Conservation (phyloP, 2,888 invertebrate species). For the Unio delphinus region DNA sequence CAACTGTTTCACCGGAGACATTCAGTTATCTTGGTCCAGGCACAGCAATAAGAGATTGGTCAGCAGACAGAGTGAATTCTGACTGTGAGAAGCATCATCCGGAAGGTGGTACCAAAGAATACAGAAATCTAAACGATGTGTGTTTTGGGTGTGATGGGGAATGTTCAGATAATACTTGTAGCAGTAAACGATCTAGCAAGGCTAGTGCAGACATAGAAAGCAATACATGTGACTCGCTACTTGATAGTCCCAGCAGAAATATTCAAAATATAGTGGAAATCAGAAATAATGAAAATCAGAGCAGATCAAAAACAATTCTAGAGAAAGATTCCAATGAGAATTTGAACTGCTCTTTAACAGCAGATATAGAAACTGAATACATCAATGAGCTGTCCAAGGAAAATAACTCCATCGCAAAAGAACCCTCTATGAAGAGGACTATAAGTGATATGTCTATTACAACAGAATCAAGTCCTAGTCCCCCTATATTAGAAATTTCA, state of each 20-base stretch:
- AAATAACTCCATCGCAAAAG: conserved; percentile 36
- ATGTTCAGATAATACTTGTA: conserved; percentile 64
- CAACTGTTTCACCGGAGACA: conserved; percentile 42
- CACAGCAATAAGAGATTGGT: conserved; percentile 56
- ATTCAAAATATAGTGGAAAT: conserved; percentile 41
- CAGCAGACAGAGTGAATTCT: conserved; percentile 10
- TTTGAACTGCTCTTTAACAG: conserved; percentile 48
- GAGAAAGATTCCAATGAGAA: conserved; percentile 65
- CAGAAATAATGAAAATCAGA: conserved; percentile 43
- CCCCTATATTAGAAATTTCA: conserved; percentile 17
- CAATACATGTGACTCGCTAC: conserved; percentile 53
- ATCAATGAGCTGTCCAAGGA: conserved; percentile 41
- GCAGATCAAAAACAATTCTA: conserved; percentile 47
- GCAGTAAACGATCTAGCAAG: conserved; percentile 43
- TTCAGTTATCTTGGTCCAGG: conserved; percentile 62
- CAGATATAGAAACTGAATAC: conserved; percentile 20
- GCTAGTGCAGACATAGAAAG: conserved; percentile 61
- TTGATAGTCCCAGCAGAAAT: conserved; percentile 43
- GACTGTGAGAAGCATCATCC: conserved; percentile 7
- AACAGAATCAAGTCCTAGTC: conserved; percentile 22
- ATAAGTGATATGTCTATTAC: conserved; percentile 29
- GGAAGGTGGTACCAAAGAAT: conserved; percentile 24
- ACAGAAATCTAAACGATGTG: conserved; percentile 66
- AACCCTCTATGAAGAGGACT: conserved; percentile 29
- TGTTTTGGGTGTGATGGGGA: conserved; percentile 69